Base-by-base conservation (phyloP, 2,113 vertebrate genomes). In the Kryptolebias marmoratus region DNA sequence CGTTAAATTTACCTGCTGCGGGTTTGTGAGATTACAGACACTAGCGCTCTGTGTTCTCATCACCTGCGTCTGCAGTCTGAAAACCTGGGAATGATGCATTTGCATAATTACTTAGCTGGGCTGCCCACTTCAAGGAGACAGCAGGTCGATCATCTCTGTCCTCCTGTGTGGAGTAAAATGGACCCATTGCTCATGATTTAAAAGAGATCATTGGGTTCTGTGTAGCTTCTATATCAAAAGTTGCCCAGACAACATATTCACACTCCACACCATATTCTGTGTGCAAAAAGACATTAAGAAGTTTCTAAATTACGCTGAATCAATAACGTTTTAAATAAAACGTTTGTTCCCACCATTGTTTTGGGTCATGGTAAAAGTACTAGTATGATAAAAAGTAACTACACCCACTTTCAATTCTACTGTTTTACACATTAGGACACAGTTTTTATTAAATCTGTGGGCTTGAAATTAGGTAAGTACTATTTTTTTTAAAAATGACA, bases 31-130 rank as follows among this genome's bases (percentile, higher is more conserved):
- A 67, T 42, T 39, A 58, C 36, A 49, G 62, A 72, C 28, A 59
- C 74, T 59, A 65, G 61, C 52, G 48, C 36, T 73, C 44, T 79
- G 68, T 71, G 65, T 67, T 78, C 62, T 80, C 45, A 75, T 81
- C 42, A 79, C 44, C 60, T 69, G 45, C 47, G 9, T 50, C 10
- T 64, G 39, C 39, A 60, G 55, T 32, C 49, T 54, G 65, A 55
- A 71, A 54, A 65, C 18, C 39, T 59, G 5, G 47, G 36, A 31
- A 64, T 47, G 47, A 77, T 67, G 50, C 75, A 72, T 73, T 48
- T 69, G 76, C 54, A 45, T 77, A 63, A 77, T 85, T 87, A 75
- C 32, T 48, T 36, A 5, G 71, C 44, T 54, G 57, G 63, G 68
- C 68, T 42, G 45, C 1, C 31, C 63, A 64, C 39, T 65, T 78